Conservation (phyloP, 2,797 vertebrate genomes). For the Falco rusticolus region DNA sequence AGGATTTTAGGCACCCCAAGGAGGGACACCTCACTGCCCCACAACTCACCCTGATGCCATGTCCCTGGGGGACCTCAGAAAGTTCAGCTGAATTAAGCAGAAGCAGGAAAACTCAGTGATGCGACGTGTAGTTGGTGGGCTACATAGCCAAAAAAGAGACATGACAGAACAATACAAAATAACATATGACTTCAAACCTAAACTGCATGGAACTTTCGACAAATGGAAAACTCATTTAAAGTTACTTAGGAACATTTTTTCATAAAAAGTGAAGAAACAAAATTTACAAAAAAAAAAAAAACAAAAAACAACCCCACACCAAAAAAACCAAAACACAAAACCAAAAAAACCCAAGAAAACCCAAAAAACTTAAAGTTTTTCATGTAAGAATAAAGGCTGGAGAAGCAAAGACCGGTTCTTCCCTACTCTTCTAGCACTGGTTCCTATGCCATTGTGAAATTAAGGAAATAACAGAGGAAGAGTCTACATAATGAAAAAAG, state of each 20-base stretch:
- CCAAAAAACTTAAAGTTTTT: neutral
- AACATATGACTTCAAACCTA: neutral
- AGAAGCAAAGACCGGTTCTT: neutral
- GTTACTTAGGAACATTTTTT: neutral
- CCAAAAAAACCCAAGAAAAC: too few species aligned
- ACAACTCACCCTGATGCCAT: too few species aligned
- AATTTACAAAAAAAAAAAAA: too few species aligned
- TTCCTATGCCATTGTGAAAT: neutral
- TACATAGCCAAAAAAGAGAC: neutral
- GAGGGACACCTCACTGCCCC: neutral
- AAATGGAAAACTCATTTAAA: neutral
- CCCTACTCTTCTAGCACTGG: fast-evolving
- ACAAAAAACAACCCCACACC: too few species aligned
- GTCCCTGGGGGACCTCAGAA: neutral
- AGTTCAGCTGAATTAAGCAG: neutral
- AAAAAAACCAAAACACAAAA: too few species aligned
- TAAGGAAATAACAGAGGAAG: neutral
- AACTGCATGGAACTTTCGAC: neutral
- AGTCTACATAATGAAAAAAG: neutral
- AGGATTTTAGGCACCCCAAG: neutral
- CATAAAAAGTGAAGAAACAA: neutral
- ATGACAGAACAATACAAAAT: neutral
- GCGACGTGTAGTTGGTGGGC: fast-evolving
- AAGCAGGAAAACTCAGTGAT: neutral
- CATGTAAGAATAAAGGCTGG: neutral